A percentile compares a stretch with the other conserved stretches of the same genome.
phyloP scores from a whole-genome alignment of 2,888 invertebrate species.

The Metacarcinus magister region DNA sequence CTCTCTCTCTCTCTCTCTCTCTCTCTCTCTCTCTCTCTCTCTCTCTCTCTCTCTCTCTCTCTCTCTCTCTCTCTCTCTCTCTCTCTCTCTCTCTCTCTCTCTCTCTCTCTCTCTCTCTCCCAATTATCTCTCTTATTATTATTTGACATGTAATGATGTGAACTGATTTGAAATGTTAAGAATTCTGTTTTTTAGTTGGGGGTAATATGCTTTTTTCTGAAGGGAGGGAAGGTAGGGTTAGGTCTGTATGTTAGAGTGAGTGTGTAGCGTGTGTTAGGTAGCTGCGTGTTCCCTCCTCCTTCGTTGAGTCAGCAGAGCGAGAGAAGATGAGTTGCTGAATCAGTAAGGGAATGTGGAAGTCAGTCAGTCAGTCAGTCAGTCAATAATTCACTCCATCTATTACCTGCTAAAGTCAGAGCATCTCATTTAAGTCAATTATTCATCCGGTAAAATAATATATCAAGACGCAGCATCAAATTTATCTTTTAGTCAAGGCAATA shows the following conservation, averaged over 20 bases:
- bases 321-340: not conserved
- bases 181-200: too few species aligned
- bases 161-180: too few species aligned
- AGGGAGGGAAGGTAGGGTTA: too few species aligned
- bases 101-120: too few species aligned
- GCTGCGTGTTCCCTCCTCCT: not conserved
- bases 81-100: too few species aligned
- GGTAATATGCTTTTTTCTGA: too few species aligned
- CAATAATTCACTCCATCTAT: constrained; percentile 1
- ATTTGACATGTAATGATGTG: too few species aligned
- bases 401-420: not conserved
- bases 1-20: too few species aligned
- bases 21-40: too few species aligned
- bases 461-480: not conserved
- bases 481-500: not conserved
- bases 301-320: not conserved
- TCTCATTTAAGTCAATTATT: not conserved
- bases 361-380: not conserved
- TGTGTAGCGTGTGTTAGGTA: not conserved
- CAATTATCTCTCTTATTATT: too few species aligned
- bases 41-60: too few species aligned
- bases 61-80: too few species aligned
- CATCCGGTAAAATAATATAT: not conserved
- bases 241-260: not conserved
- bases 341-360: constrained; percentile 18